These are phyloP conservation scores for Myripristis murdjan DNA, from an alignment of 2,797 vertebrate genomes.

Conservation along the genomic window DNA sequence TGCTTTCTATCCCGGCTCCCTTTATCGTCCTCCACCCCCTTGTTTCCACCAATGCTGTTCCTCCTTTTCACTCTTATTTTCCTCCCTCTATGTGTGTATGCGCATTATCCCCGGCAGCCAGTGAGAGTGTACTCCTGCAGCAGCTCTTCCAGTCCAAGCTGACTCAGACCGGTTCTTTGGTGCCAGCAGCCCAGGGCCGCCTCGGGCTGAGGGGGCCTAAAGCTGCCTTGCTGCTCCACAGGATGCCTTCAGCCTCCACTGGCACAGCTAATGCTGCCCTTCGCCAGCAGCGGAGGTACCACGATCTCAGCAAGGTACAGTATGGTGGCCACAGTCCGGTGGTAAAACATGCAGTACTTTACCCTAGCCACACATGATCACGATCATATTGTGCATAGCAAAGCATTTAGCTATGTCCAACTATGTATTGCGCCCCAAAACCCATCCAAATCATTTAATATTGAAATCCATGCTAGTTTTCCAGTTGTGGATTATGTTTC, in stretches of 20 bases:
- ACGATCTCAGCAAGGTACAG: conserved; percentile 92
- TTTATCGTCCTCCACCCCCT: conserved; percentile 57
- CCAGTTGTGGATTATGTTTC: too few species aligned
- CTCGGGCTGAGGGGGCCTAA: conserved; percentile 89
- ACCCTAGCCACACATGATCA: not conserved
- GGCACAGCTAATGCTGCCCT: conserved; percentile 53
- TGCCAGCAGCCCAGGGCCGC: conserved; percentile 86
- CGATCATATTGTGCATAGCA: too few species aligned
- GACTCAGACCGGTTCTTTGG: conserved; percentile 93
- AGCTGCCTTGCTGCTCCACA: conserved; percentile 88
- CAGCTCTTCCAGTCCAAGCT: conserved; percentile 96
- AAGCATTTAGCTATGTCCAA: too few species aligned
- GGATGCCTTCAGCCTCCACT: conserved; percentile 66
- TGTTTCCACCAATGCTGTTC: conserved; percentile 72
- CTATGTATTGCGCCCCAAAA: not conserved
- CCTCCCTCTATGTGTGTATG: conserved; percentile 56
- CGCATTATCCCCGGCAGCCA: conserved; percentile 85
- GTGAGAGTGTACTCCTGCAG: conserved; percentile 93
- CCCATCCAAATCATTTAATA: not conserved
- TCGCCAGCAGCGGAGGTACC: conserved; percentile 87
- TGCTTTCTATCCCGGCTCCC: conserved; percentile 28
- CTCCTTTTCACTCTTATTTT: conserved; percentile 63
- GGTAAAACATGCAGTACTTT: not conserved
- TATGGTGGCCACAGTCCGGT: conserved; percentile 10
- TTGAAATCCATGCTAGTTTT: not conserved